These are phyloP conservation scores for Spinibarbus caldwelli DNA, from an alignment of 2,797 vertebrate genomes.

Conservation along the genomic window DNA sequence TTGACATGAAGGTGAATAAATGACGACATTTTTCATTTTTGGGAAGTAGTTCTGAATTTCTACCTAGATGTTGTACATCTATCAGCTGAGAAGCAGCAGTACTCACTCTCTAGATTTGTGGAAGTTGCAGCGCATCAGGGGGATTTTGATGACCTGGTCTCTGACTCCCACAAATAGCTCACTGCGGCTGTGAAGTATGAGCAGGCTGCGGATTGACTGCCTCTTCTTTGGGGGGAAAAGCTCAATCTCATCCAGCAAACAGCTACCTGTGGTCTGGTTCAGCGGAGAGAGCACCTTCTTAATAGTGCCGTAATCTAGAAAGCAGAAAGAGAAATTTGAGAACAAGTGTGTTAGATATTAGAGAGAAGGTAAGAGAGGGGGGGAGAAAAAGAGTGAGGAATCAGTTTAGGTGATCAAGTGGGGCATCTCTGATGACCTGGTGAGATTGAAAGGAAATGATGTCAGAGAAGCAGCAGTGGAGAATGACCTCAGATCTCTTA, in stretches of 20 bases:
- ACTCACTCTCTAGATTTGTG: slow-evolving; percentile 91
- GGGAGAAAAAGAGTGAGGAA: slow-evolving; percentile 25
- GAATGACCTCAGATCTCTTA: slow-evolving; percentile 36
- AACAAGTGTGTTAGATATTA: slow-evolving; percentile 29
- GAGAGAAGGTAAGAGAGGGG: too few species aligned
- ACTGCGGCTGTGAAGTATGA: slow-evolving; percentile 93
- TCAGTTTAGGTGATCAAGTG: slow-evolving; percentile 25
- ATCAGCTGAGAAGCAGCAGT: background rate
- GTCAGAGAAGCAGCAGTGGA: too few species aligned
- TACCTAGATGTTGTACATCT: background rate
- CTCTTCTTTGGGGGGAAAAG: slow-evolving; percentile 83
- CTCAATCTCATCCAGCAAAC: slow-evolving; percentile 94
- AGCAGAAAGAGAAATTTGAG: slow-evolving; percentile 3
- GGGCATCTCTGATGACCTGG: slow-evolving; percentile 29
- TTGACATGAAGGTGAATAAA: background rate
- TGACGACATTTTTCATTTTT: background rate
- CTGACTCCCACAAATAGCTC: slow-evolving; percentile 92
- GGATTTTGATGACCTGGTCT: slow-evolving; percentile 93
- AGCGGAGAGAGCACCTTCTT: slow-evolving; percentile 94
- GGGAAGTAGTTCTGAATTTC: background rate
- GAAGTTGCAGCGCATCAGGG: slow-evolving; percentile 92
- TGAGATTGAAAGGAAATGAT: slow-evolving; percentile 51
- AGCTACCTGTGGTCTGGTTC: slow-evolving; percentile 86
- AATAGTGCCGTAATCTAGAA: slow-evolving; percentile 92
- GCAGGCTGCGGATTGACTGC: slow-evolving; percentile 89